Percentiles rank a stretch among this genome's conserved stretches.
These are phyloP conservation scores for Aproaerema taeniolella DNA, from an alignment of 2,888 invertebrate species.

Conservation along the genomic window DNA sequence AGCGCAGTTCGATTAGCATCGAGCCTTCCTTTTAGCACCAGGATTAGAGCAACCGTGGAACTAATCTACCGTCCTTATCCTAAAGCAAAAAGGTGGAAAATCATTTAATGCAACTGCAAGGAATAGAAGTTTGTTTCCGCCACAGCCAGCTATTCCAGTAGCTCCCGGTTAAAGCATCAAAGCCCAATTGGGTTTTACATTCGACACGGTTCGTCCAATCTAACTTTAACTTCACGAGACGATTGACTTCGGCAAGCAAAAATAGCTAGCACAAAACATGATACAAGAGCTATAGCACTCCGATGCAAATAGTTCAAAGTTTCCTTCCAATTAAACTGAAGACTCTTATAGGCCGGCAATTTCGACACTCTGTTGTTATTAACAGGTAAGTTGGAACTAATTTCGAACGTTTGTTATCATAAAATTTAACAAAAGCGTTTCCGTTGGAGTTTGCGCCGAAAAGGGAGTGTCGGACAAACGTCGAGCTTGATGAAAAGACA, in stretches of 20 bases:
- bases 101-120: conserved; percentile 17
- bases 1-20: conserved; percentile 56
- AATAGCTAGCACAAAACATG: not conserved
- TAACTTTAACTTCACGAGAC: conserved; percentile 48
- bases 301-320: conserved; percentile 7
- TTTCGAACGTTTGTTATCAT: not conserved
- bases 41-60: not conserved
- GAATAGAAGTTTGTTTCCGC: conserved; percentile 19
- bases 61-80: conserved; percentile 7
- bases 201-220: conserved; percentile 58
- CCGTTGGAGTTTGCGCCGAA: no score
- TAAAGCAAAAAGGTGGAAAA: conserved; percentile 25
- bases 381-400: conserved; percentile 19
- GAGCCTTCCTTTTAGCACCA: no score
- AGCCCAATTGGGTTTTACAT: conserved; percentile 70
- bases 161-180: conserved; percentile 63
- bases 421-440: not conserved
- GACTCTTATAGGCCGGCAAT: not conserved
- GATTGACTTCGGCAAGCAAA: conserved; percentile 25
- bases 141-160: conserved; percentile 52
- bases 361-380: not conserved
- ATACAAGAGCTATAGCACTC: conserved; percentile 3
- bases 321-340: not conserved
- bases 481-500: conserved; percentile 47
- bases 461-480: conserved; percentile 34